Percentiles rank a stretch among this genome's conserved stretches.
Evolutionary conservation across 2,888 invertebrate genomes (phyloP).

Genomic region (Tetragonula carbonaria): DNA sequence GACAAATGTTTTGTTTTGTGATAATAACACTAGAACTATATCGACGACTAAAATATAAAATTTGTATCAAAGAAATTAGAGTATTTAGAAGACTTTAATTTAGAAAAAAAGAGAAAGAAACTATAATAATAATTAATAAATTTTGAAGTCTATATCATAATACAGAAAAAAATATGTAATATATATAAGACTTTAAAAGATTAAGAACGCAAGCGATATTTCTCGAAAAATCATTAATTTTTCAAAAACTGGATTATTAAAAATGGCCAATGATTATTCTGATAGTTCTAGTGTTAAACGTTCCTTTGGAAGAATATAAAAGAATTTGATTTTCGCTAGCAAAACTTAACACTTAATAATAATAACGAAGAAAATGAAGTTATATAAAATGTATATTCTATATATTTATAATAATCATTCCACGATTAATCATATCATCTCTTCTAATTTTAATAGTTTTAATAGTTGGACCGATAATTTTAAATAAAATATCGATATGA

Average conservation of each 20-base stretch:
- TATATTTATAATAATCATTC: conserved; percentile 58
- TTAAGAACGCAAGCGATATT: too few species aligned
- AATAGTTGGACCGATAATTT: not conserved
- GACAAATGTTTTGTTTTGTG: conserved; percentile 18
- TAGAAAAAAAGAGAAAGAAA: too few species aligned
- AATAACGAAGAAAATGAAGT: conserved; percentile 22
- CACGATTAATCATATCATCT: conserved; percentile 57
- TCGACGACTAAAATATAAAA: too few species aligned
- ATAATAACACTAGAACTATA: not conserved
- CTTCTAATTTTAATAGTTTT: conserved; percentile 1
- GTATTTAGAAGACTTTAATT: too few species aligned
- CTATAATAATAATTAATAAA: too few species aligned
- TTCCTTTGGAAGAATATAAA: conserved; percentile 1
- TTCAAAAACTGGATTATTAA: too few species aligned
- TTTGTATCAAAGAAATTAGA: too few species aligned
- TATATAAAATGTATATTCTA: conserved; percentile 16
- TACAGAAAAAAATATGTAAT: too few species aligned
- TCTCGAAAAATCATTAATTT: too few species aligned
- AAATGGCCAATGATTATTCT: too few species aligned
- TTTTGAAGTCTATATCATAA: too few species aligned
- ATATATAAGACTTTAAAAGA: too few species aligned
- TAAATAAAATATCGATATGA: not conserved
- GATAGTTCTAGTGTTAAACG: not conserved
- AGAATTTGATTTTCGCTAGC: conserved; percentile 13
- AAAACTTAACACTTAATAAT: conserved; percentile 33